These are phyloP conservation scores for Lepus americanus DNA, from an alignment of 2,113 vertebrate species.

Conservation along the genomic window DNA sequence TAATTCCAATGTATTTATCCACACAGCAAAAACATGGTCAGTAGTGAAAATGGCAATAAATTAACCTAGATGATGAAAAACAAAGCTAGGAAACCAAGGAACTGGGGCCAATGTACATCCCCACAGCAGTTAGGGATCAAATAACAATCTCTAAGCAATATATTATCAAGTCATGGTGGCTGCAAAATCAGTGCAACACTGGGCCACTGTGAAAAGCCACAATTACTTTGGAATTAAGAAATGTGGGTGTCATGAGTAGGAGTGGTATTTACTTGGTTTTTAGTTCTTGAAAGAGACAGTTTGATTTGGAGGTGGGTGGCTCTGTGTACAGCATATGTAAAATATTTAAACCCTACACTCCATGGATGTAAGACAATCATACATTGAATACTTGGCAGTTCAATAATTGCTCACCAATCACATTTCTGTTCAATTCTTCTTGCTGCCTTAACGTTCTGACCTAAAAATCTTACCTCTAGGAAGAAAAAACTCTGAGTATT, in stretches of 20 bases:
- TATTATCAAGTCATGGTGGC: not conserved
- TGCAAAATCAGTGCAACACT: not conserved
- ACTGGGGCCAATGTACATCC: not conserved
- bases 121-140: not conserved
- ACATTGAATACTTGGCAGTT: not conserved
- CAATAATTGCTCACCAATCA: not conserved
- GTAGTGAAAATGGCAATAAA: not conserved
- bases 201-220: constrained; percentile 10
- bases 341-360: not conserved
- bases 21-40: not conserved
- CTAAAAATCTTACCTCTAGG: not conserved
- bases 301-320: not conserved
- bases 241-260: not conserved
- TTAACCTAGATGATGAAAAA: not conserved
- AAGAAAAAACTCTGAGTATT: not conserved
- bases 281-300: constrained; percentile 9
- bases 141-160: not conserved
- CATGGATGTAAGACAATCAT: not conserved
- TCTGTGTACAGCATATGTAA: not conserved
- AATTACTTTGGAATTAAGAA: constrained; percentile 34
- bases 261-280: constrained; percentile 40
- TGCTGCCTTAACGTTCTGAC: not conserved
- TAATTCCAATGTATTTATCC: constrained; percentile 46
- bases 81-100: not conserved
- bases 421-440: not conserved